Conservation (phyloP, 2,113 vertebrate species). For the Myotis davidii region DNA sequence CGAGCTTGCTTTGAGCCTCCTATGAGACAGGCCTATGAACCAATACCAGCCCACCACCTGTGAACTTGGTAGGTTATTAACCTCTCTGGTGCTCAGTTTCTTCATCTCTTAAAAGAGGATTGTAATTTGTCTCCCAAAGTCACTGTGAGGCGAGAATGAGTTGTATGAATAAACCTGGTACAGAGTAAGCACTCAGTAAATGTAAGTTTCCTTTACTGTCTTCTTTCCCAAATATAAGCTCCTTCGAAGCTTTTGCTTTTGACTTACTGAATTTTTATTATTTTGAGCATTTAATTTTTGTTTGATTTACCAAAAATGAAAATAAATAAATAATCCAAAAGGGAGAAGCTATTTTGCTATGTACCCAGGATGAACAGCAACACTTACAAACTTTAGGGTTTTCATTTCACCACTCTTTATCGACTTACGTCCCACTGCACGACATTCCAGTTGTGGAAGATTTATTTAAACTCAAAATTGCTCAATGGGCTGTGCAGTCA, state of each 20-base stretch:
- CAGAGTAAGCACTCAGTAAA: neutral
- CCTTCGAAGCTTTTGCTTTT: neutral
- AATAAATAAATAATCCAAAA: conserved; percentile 36
- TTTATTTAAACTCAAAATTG: conserved; percentile 41
- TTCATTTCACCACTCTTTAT: conserved; percentile 7
- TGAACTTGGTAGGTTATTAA: neutral
- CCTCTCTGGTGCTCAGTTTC: neutral
- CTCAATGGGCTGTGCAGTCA: conserved; percentile 22
- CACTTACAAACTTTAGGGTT: neutral
- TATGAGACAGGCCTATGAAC: neutral
- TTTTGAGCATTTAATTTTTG: neutral
- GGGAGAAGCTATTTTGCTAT: neutral
- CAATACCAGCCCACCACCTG: too few species aligned
- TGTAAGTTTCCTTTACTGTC: neutral
- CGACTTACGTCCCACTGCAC: neutral
- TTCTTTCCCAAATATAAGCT: neutral
- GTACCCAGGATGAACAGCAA: neutral
- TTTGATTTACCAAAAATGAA: conserved; percentile 32
- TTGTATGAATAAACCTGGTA: neutral
- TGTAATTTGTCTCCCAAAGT: neutral
- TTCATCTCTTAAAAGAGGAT: neutral
- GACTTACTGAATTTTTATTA: neutral
- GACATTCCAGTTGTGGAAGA: conserved; percentile 34
- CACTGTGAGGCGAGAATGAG: neutral
- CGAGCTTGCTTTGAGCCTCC: neutral